Base-by-base conservation (phyloP, 2,888 invertebrate genomes). In the Slavum lentiscoides region DNA sequence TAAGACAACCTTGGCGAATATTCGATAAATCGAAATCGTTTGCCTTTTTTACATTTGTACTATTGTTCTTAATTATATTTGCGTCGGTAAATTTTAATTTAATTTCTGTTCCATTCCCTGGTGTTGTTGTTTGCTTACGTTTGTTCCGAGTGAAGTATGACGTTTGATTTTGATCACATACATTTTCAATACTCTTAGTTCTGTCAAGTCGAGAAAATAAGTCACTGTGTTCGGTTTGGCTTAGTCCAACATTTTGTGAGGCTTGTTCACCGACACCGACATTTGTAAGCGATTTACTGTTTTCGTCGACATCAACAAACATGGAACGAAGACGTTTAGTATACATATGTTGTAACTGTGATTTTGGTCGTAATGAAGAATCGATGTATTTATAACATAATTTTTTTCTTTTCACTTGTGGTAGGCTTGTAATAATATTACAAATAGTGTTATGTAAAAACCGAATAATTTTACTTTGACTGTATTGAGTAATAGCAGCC, bases 371-470 rank as follows among this genome's bases (percentile, higher is more conserved):
- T 55, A 49, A 49, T 1, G 15, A 49, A n/a, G 43, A 21, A 43
- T 4, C 13, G 2, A 74, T 30, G 9, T 21, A 74, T 37, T n/a
- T 55, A 53, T 74, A 74, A n/a, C 8, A 8, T 5, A 9, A 64
- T n/a, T 37, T 64, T 0, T 64, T n/a, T 37, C 15, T 74, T 37
- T 37, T 74, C 15, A 62, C 5, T 19, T n/a, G 7, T 17, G 74
- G 62, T 53, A 74, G 49, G 37, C 30, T 76, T 49, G 13, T 37
- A 37, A 68, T 76, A 61, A 76, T 76, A 30, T 76, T 43, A 76
- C 43, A 49, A 59, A 76, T n/a, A 19, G 30, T 49, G 17, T 30
- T 69, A 68, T 76, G 76, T 68, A 76, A 61, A 15, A 8, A n/a
- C 61, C 15, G 61, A 30, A 69, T 5, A 30, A 61, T 69, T n/a